Base-by-base conservation (phyloP, 2,113 vertebrate genomes). In the Poeciliopsis prolifica region DNA sequence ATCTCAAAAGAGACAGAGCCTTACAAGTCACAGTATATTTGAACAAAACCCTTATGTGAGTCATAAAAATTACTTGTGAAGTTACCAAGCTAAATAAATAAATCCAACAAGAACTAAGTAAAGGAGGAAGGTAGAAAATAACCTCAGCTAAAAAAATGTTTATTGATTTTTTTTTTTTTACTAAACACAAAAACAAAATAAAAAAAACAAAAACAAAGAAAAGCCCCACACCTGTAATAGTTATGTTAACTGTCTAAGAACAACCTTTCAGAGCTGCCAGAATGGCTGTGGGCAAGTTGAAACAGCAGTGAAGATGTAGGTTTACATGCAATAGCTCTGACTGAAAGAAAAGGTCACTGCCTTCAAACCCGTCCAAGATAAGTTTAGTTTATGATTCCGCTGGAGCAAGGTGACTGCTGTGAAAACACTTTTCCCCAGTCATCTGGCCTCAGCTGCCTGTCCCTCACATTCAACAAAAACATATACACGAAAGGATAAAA, bases 401-500 rank as follows among this genome's bases (percentile, higher is more conserved):
- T 63, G 61, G 30, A 77, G 77, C 79, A 65, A 86, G 74, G 73
- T 61, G 73, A 83, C 73, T 73, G 37, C 60, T 77, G 72, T 63
- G 44, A n/a, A 67, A 72, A 77, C 48, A 75, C 58, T 88, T 73
- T 58, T 61, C 64, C 65, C 73, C 19, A 48, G 33, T 80, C 76
- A 74, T 75, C 73, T 75, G 75, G 79, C 62, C 69, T 72, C 22
- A 14, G 61, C 65, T 81, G 70, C 60, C 64, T 60, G 58, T 29
- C 68, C 69, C 76, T 44, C 61, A 68, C 65, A 62, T 86, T 71
- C 0, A 65, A 61, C 8, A 31, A 83, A 80, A 85, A 79, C 80
- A 88, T 80, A 78, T 33, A 83, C 70, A 85, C 75, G 80, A 80
- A 81, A 72, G 67, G 61, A 88, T 71, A 82, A 82, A 58, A 89